phyloP scores from a whole-genome alignment of 2,797 vertebrate genomes.

The Momotus momota region DNA sequence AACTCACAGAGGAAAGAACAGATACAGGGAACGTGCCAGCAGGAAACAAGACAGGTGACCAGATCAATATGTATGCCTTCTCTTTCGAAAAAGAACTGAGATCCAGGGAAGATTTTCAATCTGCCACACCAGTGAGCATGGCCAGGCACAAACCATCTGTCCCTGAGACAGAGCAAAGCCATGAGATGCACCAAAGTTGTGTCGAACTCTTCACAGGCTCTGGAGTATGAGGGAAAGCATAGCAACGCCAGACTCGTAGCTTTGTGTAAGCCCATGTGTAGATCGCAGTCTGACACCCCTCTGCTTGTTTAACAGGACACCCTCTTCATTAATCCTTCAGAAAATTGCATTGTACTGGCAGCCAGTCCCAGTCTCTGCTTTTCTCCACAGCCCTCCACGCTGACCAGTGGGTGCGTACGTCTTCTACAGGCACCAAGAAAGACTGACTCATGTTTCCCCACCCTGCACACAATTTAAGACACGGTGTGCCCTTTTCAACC shows the following conservation, averaged over 20 bases:
- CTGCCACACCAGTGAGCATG: not conserved
- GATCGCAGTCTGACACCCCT: not conserved
- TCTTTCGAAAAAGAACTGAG: not conserved
- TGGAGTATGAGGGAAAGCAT: not conserved
- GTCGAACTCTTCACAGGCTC: not conserved
- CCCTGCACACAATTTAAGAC: not conserved
- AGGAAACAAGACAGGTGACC: not conserved
- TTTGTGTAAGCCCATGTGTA: not conserved
- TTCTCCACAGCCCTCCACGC: not conserved
- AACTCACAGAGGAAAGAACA: not conserved
- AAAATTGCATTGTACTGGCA: not conserved
- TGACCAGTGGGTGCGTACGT: not conserved
- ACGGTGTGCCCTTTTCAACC: conserved; percentile 13
- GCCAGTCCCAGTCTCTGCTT: not conserved
- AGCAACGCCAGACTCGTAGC: not conserved
- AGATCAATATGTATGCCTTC: not conserved
- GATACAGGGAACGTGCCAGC: rapidly evolving
- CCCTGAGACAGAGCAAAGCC: not conserved
- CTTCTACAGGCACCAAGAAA: not conserved
- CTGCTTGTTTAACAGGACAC: rapidly evolving
- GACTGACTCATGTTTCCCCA: not conserved
- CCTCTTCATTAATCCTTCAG: not conserved
- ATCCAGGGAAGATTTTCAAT: not conserved
- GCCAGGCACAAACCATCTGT: not conserved
- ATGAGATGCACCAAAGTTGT: not conserved